Conservation (phyloP, 2,888 invertebrate species). For the Molorchus minor region DNA sequence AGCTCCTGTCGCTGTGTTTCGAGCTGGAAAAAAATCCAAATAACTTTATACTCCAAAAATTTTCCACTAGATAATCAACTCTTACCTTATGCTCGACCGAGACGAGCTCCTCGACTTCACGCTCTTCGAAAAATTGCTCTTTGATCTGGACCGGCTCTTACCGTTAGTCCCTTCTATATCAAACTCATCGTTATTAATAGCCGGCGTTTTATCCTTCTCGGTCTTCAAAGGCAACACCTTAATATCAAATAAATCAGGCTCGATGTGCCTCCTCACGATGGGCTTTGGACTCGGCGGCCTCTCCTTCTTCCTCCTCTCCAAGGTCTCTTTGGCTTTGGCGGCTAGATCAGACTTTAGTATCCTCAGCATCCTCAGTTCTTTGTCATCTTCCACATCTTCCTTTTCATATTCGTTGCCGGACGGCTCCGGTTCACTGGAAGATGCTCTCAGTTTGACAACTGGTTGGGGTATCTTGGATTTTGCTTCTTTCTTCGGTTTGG, state of each 20-base stretch:
- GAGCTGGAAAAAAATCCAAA: conserved; percentile 37
- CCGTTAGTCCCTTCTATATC: conserved; percentile 45
- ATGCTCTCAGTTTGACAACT: conserved; percentile 64
- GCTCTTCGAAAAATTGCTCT: conserved; percentile 44
- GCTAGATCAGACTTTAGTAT: conserved; percentile 72
- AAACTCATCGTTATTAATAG: conserved; percentile 47
- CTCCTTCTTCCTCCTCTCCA: conserved; percentile 68
- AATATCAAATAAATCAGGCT: conserved; percentile 57
- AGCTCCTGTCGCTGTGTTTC: conserved; percentile 38
- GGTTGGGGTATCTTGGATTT: conserved; percentile 60
- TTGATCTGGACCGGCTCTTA: conserved; percentile 53
- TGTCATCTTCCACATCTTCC: conserved; percentile 70
- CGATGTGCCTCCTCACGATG: conserved; percentile 44
- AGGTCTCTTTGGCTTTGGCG: conserved; percentile 76
- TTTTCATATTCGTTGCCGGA: conserved; percentile 60
- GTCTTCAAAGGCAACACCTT: conserved; percentile 54
- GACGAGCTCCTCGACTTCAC: conserved; percentile 63
- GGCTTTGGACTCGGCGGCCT: conserved; percentile 41
- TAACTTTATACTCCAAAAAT: conserved; percentile 13
- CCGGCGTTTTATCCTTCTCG: conserved; percentile 41
- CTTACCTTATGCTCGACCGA: conserved; percentile 63
- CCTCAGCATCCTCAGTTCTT: conserved; percentile 74
- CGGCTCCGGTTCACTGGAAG: conserved; percentile 69
- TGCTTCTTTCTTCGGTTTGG: conserved; percentile 12
- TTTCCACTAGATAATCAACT: conserved; percentile 16